phyloP scores from a whole-genome alignment of 2,113 vertebrate genomes.

The Mastomys natalensis region DNA sequence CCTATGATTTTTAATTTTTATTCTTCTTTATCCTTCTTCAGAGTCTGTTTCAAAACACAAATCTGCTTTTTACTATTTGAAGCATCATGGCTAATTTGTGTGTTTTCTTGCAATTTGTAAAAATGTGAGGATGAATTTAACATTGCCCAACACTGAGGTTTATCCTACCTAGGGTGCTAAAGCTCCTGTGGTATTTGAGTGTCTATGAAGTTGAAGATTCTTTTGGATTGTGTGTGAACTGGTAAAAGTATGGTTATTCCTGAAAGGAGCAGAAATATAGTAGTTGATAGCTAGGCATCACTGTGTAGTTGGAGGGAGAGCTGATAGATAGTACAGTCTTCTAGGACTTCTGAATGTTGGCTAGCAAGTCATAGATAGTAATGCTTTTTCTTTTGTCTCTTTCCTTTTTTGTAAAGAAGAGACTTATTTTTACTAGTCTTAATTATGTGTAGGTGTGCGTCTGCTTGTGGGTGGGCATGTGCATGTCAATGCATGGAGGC shows the following conservation, averaged over 20 bases:
- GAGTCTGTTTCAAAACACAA: conserved; percentile 69
- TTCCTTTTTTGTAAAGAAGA: too few species aligned
- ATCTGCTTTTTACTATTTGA: conserved; percentile 48
- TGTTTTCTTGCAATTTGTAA: conserved; percentile 58
- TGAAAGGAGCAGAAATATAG: conserved; percentile 47
- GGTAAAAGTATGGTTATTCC: conserved; percentile 23
- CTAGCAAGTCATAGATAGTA: conserved; percentile 56
- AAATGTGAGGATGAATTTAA: conserved; percentile 60
- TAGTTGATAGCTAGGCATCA: conserved; percentile 3
- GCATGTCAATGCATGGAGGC: neutral
- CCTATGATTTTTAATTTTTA: conserved; percentile 68
- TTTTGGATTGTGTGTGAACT: conserved; percentile 54
- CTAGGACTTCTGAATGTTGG: conserved; percentile 67
- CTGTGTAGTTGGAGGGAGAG: conserved; percentile 28
- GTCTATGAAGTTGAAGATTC: conserved; percentile 60
- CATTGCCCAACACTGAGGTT: conserved; percentile 43
- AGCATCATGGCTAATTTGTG: conserved; percentile 56
- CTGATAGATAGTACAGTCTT: conserved; percentile 65
- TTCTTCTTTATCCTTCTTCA: conserved; percentile 48
- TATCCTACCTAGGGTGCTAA: conserved; percentile 33
- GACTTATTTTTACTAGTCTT: neutral
- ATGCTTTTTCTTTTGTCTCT: neutral
- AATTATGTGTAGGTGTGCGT: neutral
- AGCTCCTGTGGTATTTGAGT: conserved; percentile 53
- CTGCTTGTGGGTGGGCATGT: neutral